These are phyloP conservation scores for Micronisus gabar DNA, from an alignment of 2,113 vertebrate genomes.

Conservation along the genomic window DNA sequence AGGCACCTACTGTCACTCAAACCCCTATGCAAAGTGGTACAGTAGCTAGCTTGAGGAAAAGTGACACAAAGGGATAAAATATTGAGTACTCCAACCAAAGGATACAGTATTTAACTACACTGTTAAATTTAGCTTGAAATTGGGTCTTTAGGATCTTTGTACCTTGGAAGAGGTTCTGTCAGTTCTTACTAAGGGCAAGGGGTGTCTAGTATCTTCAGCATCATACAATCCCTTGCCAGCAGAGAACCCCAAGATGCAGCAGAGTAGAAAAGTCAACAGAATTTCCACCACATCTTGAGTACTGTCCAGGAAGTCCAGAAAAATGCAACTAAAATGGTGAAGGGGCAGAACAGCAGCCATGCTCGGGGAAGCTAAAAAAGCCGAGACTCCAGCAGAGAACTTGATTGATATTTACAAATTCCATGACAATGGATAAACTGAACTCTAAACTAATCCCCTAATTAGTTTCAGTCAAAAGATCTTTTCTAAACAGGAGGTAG, in stretches of 20 bases:
- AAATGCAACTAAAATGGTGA: not conserved
- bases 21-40: not conserved
- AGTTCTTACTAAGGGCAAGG: not conserved
- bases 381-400: fast-evolving
- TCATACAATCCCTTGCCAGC: not conserved
- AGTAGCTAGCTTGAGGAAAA: not conserved
- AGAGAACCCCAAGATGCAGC: not conserved
- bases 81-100: not conserved
- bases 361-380: not conserved
- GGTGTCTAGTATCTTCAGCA: not conserved
- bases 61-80: not conserved
- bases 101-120: not conserved
- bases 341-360: not conserved
- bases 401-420: not conserved
- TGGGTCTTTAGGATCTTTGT: not conserved
- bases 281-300: not conserved
- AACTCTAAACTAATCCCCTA: not conserved
- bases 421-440: not conserved
- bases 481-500: not conserved
- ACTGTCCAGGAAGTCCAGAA: not conserved
- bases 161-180: not conserved
- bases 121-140: not conserved
- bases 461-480: not conserved
- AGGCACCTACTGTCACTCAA: not conserved
- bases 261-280: not conserved